Base-by-base conservation (phyloP, 2,888 invertebrate genomes). In the Eupsilia transversa region DNA sequence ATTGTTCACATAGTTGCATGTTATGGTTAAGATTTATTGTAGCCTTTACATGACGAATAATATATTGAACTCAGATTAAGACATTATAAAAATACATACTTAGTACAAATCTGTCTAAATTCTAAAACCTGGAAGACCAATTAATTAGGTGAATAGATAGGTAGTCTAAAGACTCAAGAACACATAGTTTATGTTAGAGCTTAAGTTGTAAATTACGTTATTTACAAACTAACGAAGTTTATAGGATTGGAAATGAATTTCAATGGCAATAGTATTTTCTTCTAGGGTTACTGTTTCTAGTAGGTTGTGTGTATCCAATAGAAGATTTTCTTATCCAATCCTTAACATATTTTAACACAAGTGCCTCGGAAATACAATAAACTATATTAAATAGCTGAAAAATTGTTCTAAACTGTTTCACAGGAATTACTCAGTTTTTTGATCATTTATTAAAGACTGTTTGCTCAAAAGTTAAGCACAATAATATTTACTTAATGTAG, bases 391-490 rank as follows among this genome's bases (percentile, higher is more conserved):
- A 77, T 33, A 9, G 57, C 35, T 73, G 23, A 54, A 52, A 57
- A 52, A 30, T 41, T n/a, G 33, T 64, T 43, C 14, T 54, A 12
- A 41, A 56, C 49, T 49, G 35, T 63, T 33, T 63, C 14, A 72
- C 23, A 57, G 27, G 12, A 6, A 56, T 56, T 73, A 57, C 38
- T 74, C 61, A 80, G 74, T 41, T 84, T 73, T 68, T 74, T 38
- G 3, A 56, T 72, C 35, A 63, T 38, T 52, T 73, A 57, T 35
- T 23, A 61, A 72, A 77, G 56, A 59, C 54, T 60, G 64, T 23
- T 77, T 75, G 86, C 86, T 88, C 87, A 88, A 78, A 77, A 67
- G 12, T 59, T 63, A 38, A 38, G 73, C 74, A 66, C 75, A 75
- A 81, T 56, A 33, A 74, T 74, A 54, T 46, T 59, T n/a, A 60